These are phyloP conservation scores for Heliconius congener DNA, from an alignment of 1,140 invertebrate genomes.

Conservation along the genomic window DNA sequence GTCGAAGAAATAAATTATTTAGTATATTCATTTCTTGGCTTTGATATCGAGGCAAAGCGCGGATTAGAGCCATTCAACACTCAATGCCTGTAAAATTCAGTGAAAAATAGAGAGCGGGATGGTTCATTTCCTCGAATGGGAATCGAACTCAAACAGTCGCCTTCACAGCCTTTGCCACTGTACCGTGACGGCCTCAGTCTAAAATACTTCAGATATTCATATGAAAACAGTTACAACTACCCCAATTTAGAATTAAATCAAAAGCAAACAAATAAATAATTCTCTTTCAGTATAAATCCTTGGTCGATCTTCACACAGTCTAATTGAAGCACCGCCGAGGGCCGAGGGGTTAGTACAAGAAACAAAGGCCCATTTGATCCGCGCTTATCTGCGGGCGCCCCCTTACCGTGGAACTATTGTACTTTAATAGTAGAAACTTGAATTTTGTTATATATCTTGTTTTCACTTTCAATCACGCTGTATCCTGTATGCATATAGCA, in stretches of 20 bases:
- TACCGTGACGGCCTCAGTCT: too few relatives aligned
- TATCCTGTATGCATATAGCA: too few relatives aligned
- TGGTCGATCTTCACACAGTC: slow-evolving; percentile 3
- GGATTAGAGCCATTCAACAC: too few relatives aligned
- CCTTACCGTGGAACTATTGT: not conserved
- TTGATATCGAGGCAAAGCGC: too few relatives aligned
- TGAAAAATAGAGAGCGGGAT: too few relatives aligned
- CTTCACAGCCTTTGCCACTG: too few relatives aligned
- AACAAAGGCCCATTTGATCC: slow-evolving; percentile 5
- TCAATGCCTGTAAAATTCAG: too few relatives aligned
- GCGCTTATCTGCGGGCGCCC: slow-evolving; percentile 10
- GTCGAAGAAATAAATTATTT: too few relatives aligned
- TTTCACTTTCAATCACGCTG: too few relatives aligned
- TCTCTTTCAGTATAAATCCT: not conserved
- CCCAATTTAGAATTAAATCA: not conserved
- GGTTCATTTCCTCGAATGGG: too few relatives aligned
- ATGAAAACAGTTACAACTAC: not conserved
- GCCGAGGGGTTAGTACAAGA: not conserved
- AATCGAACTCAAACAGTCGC: too few relatives aligned
- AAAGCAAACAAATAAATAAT: slow-evolving; percentile 10
- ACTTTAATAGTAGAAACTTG: not conserved
- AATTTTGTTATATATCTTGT: not conserved
- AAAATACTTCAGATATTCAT: not conserved
- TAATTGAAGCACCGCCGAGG: not conserved
- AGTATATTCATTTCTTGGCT: too few relatives aligned